These are phyloP conservation scores for Tor tambroides DNA, from an alignment of 2,113 vertebrate species.

Conservation along the genomic window DNA sequence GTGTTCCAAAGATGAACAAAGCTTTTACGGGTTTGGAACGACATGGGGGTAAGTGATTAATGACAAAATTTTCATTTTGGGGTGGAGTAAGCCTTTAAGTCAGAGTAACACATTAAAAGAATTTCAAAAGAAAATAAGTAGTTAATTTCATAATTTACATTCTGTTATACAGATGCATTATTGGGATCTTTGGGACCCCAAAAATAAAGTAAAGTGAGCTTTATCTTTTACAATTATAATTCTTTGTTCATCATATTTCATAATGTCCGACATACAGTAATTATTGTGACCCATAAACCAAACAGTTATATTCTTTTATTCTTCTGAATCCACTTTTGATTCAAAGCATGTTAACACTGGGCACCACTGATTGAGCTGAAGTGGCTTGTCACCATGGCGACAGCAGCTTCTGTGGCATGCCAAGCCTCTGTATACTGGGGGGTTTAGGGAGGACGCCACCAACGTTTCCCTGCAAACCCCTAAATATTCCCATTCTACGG, in stretches of 20 bases:
- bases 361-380: conserved; percentile 67
- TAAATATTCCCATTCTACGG: conserved; percentile 29
- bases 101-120: background rate
- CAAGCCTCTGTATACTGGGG: conserved; percentile 68
- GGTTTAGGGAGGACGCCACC: conserved; percentile 54
- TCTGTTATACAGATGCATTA: background rate
- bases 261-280: background rate
- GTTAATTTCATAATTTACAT: background rate
- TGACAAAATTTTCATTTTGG: too few species aligned
- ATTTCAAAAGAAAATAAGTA: background rate
- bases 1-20: too few species aligned
- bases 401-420: conserved; percentile 69
- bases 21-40: too few species aligned
- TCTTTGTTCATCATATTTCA: background rate
- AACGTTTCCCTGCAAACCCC: conserved; percentile 61
- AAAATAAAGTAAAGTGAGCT: background rate
- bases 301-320: conserved; percentile 1
- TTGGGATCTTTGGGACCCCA: background rate
- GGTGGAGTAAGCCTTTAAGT: too few species aligned
- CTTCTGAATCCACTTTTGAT: conserved; percentile 45
- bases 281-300: background rate
- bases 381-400: conserved; percentile 77
- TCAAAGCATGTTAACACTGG: conserved; percentile 61
- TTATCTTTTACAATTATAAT: background rate
- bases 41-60: too few species aligned